Conservation (phyloP, 2,113 vertebrate species). For the Leucoraja erinaceus region DNA sequence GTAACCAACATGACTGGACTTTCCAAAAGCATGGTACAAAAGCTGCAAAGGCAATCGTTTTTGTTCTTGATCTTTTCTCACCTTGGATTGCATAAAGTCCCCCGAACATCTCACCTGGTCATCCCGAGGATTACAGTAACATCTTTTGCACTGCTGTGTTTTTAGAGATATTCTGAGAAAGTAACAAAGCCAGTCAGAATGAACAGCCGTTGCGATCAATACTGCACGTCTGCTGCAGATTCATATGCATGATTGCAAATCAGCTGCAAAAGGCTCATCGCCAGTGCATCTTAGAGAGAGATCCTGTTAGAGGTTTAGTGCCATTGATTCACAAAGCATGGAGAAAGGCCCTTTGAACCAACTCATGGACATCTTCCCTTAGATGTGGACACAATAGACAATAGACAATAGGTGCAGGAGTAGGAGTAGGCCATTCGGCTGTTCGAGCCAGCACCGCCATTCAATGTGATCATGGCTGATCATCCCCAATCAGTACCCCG, state of each 20-base stretch:
- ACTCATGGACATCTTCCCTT: no score
- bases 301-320: no score
- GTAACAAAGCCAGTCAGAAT: background rate
- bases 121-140: background rate
- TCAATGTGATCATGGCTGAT: no score
- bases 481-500: no score
- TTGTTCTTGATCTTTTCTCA: background rate
- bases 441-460: no score
- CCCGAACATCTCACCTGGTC: background rate
- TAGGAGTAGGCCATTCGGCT: no score
- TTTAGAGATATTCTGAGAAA: slow-evolving; percentile 28
- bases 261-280: background rate
- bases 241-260: background rate
- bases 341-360: no score
- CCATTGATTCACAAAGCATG: no score
- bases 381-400: no score
- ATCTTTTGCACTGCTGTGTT: background rate
- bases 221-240: background rate
- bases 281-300: background rate
- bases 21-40: background rate
- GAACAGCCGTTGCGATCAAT: background rate
- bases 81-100: slow-evolving; percentile 20
- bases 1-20: slow-evolving; percentile 1
- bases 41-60: background rate
- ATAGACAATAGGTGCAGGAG: no score